Evolutionary conservation across 1,140 invertebrate genomes (phyloP), one percentile per base, ranked within the genome.

Genomic region (Spodoptera frugiperda): DNA sequence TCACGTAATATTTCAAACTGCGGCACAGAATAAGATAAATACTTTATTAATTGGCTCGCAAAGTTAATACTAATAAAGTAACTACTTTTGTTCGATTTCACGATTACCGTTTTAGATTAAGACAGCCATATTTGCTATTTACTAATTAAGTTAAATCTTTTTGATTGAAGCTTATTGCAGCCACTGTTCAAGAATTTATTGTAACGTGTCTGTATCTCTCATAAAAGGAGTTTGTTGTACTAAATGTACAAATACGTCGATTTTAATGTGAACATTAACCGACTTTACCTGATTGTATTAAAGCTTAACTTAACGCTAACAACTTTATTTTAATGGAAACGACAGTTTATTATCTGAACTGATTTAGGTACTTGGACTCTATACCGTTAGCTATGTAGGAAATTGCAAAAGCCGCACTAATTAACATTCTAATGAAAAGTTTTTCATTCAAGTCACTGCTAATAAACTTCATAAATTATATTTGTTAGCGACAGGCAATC

Each of bases 301-400:
- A 46, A 68, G 17, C 51, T 49, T 61, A 75, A 71, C 54, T 61
- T 51, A 54, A 48, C 49, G 25, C 71, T 75, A 74, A 77, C 63
- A 68, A 75, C 51, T 76, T 80, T 63, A 75, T 70, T 55, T 73
- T 72, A 79, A 8, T 78, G 77, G 61, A 30, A 59, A 75, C n/a
- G 53, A 73, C 61, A 75, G 33, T 59, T 68, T 77, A 73, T 9
- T 51, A 55, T 51, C 49, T 68, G 21, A 51, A 77, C 65, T 71
- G 44, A 72, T 75, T 67, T 71, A 39, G 33, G 33, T 39, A 39
- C 15, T 73, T 71, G 25, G 55, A 51, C 25, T n/a, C 5, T 25
- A 21, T 9, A 70, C 46, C 71, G 70, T 77, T 80, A 49, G 57
- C 14, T 17, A 73, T 17, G 17, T 5, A 48, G 33, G 39, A 33